A percentile compares a stretch with the other conserved stretches of the same genome.
Evolutionary conservation across 1,140 invertebrate species (phyloP).

Genomic region (Penaeus chinensis): DNA sequence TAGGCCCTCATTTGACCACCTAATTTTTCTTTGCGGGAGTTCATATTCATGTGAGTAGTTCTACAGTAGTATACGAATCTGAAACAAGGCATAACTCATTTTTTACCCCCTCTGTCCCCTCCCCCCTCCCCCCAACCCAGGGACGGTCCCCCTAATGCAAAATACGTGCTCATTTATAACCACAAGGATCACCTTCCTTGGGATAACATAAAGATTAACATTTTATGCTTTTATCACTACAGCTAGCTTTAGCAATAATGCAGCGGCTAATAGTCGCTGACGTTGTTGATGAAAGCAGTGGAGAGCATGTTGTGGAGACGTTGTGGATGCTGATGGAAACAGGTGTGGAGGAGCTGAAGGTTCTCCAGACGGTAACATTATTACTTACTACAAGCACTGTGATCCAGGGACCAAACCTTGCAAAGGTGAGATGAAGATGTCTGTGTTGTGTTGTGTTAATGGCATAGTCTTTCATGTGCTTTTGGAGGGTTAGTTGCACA

Average conservation of each 20-base stretch:
- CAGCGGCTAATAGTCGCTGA: constrained; percentile 74
- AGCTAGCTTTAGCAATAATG: constrained; percentile 92
- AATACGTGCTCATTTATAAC: too few species aligned
- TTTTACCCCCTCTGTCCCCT: too few species aligned
- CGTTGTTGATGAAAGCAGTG: constrained; percentile 84
- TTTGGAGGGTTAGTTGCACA: too few species aligned
- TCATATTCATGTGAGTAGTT: too few species aligned
- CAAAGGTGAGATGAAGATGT: constrained; percentile 76
- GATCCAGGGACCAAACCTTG: constrained; percentile 91
- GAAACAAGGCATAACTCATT: too few species aligned
- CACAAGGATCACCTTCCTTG: too few species aligned
- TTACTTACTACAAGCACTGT: constrained; percentile 93
- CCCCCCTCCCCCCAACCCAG: too few species aligned
- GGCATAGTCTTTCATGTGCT: too few species aligned
- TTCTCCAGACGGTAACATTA: constrained; percentile 94
- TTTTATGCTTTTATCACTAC: constrained; percentile 64
- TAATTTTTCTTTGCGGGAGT: too few species aligned
- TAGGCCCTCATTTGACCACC: too few species aligned
- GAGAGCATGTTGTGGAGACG: constrained; percentile 91
- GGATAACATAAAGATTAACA: constrained; percentile 20
- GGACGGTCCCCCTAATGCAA: too few species aligned
- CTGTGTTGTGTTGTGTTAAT: background rate
- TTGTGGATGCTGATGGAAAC: constrained; percentile 93
- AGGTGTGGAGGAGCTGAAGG: constrained; percentile 93
- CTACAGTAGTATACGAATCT: too few species aligned